phyloP scores from a whole-genome alignment of 2,113 vertebrate species.

The Orientallactaga bullata region DNA sequence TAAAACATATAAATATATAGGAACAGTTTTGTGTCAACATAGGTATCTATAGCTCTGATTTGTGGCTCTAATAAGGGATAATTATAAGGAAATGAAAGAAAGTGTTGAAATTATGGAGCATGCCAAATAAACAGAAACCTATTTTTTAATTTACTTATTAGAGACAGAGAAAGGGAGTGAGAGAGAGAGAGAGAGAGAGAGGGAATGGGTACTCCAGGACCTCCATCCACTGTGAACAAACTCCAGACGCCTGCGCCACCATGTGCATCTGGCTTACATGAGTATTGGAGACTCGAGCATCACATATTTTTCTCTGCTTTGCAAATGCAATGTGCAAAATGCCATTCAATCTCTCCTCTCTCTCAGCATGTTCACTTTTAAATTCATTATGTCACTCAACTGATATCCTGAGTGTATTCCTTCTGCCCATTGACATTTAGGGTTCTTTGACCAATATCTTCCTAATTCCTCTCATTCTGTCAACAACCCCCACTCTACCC shows the following conservation, averaged over 20 bases:
- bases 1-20: not conserved
- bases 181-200: no score
- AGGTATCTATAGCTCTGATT: not conserved
- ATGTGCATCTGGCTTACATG: no score
- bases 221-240: no score
- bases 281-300: no score
- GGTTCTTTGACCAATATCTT: not conserved
- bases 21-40: not conserved
- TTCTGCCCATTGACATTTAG: not conserved
- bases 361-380: not conserved
- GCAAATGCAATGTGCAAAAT: not conserved
- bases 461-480: no score
- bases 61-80: not conserved
- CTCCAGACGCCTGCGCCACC: no score
- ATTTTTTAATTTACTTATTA: no score
- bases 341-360: not conserved
- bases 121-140: not conserved
- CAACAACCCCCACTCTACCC: not conserved
- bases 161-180: not conserved
- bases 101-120: not conserved
- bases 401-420: not conserved
- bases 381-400: not conserved
- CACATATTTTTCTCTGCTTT: not conserved
- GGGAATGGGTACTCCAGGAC: no score
- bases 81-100: constrained; percentile 5